A percentile compares a stretch with the other conserved stretches of the same genome.
Conservation (phyloP, 2,888 invertebrate species). For the Metalampra italica region DNA sequence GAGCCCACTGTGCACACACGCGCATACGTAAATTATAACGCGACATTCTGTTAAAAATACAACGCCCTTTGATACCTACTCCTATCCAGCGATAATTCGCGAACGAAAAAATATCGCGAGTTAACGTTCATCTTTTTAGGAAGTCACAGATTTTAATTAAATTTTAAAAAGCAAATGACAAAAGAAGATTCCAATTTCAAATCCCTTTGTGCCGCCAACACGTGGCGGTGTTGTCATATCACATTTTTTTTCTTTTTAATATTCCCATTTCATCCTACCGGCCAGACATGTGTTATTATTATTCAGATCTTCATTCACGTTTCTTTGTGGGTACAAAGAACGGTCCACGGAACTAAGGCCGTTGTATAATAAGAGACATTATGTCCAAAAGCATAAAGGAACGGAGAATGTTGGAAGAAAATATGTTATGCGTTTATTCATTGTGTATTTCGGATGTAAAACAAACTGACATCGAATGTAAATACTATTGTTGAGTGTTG, state of each 20-base stretch:
- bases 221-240: conserved; percentile 68
- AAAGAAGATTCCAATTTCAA: conserved; percentile 37
- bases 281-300: conserved; percentile 68
- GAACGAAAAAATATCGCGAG: not conserved
- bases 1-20: conserved; percentile 57
- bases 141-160: no score
- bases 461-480: conserved; percentile 78
- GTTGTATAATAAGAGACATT: conserved; percentile 64
- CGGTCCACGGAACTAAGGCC: conserved; percentile 63
- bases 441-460: conserved; percentile 73
- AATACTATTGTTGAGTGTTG: conserved; percentile 74
- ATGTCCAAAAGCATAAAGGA: conserved; percentile 62
- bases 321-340: conserved; percentile 65
- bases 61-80: not conserved
- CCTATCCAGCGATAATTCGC: not conserved
- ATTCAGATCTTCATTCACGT: conserved; percentile 69
- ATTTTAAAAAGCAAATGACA: no score
- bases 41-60: conserved; percentile 38
- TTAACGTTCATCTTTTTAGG: no score
- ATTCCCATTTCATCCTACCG: conserved; percentile 52
- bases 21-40: conserved; percentile 61
- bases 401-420: conserved; percentile 61
- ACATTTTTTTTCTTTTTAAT: conserved; percentile 50
- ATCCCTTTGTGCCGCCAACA: conserved; percentile 57
- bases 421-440: conserved; percentile 70